Conservation (phyloP, 53 echinoderm and acorn worm genomes). For the Temnopleurus reevesii region DNA sequence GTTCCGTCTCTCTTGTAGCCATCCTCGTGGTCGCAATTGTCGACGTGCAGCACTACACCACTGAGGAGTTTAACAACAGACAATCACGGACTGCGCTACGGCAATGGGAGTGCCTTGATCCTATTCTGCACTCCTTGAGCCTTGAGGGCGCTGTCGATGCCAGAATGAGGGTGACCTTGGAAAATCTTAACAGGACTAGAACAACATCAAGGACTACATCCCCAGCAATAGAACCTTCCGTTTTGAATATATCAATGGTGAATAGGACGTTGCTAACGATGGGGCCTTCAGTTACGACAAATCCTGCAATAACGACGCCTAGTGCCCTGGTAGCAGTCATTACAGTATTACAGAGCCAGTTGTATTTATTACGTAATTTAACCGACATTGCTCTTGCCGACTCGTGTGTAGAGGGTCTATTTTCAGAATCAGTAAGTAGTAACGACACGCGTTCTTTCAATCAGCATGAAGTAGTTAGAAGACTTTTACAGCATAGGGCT, state of each 20-base stretch:
- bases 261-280: neutral
- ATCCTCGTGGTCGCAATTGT: slow-evolving; percentile 56
- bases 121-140: slow-evolving; percentile 44
- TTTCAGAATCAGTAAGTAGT: neutral
- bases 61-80: slow-evolving; percentile 48
- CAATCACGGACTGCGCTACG: slow-evolving; percentile 17
- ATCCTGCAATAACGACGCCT: neutral
- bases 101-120: slow-evolving; percentile 43
- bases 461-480: neutral
- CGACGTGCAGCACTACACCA: slow-evolving; percentile 71
- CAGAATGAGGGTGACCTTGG: neutral
- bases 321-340: neutral
- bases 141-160: slow-evolving; percentile 55
- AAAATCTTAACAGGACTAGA: slow-evolving; percentile 31
- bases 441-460: slow-evolving; percentile 7
- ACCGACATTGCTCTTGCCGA: neutral
- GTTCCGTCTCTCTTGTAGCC: slow-evolving; percentile 61
- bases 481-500: neutral
- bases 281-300: neutral
- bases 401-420: slow-evolving; percentile 24
- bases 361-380: neutral
- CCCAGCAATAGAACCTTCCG: neutral
- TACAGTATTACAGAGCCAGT: slow-evolving; percentile 21
- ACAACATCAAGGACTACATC: neutral
- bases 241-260: neutral